A percentile compares a stretch with the other conserved stretches of the same genome.
These are phyloP conservation scores for Diglossa cyanea DNA, from an alignment of 2,797 vertebrate genomes.

Conservation along the genomic window DNA sequence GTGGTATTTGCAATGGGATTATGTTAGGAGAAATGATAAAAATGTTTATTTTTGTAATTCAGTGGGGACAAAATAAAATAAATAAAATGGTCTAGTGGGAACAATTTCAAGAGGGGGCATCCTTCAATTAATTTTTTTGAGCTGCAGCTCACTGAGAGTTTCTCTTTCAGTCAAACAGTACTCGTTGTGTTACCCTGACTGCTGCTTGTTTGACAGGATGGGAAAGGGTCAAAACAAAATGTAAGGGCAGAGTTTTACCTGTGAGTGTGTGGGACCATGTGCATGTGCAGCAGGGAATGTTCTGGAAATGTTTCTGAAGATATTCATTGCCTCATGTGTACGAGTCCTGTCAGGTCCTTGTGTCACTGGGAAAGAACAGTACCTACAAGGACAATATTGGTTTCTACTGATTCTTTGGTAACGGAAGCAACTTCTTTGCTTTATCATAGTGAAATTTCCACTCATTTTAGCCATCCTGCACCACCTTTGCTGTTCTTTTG, in stretches of 20 bases:
- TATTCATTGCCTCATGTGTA: fast-evolving
- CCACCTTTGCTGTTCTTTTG: background rate
- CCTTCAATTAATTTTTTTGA: background rate
- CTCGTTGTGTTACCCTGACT: background rate
- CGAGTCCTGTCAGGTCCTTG: background rate
- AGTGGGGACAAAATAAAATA: background rate
- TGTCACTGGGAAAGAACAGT: background rate
- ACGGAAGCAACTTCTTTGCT: background rate
- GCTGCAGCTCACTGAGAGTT: background rate
- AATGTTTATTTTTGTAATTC: background rate
- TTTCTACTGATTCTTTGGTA: background rate
- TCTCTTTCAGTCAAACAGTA: background rate
- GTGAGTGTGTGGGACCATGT: fast-evolving
- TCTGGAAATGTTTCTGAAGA: background rate
- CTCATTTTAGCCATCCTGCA: background rate
- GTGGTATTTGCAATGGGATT: background rate
- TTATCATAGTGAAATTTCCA: background rate
- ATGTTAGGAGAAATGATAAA: background rate
- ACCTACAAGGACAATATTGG: background rate
- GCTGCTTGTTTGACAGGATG: background rate
- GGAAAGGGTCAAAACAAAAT: background rate
- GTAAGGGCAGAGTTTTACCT: background rate
- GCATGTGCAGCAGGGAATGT: fast-evolving
- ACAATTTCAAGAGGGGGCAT: background rate
- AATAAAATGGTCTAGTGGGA: background rate